Conservation (phyloP, 2,888 invertebrate species). For the Netelia fuscicornis region DNA sequence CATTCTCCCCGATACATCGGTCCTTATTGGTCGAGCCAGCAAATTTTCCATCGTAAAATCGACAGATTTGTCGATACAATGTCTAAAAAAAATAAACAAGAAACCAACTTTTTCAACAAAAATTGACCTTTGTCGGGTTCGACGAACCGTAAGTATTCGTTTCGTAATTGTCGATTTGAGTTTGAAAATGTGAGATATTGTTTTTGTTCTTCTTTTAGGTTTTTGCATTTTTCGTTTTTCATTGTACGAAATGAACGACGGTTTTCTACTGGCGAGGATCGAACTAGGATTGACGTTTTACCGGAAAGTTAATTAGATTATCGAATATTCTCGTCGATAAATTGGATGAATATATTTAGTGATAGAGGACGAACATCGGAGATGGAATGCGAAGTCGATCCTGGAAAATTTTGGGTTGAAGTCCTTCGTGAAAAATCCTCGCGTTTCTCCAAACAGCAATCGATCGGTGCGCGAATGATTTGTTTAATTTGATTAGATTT, state of each 20-base stretch:
- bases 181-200: too few relatives aligned
- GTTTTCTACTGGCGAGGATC: too few relatives aligned
- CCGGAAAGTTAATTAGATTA: conserved; percentile 56
- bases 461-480: not conserved
- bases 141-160: too few relatives aligned
- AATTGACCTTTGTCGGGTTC: too few relatives aligned
- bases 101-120: too few relatives aligned
- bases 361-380: not conserved
- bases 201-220: too few relatives aligned
- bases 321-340: conserved; percentile 49
- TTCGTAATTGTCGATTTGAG: too few relatives aligned
- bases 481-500: too few relatives aligned
- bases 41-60: not conserved
- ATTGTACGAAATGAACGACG: not conserved
- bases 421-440: not conserved
- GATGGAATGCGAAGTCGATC: not conserved
- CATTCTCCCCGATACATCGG: too few relatives aligned
- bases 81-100: too few relatives aligned
- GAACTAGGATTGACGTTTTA: conserved; percentile 53
- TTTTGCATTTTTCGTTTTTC: too few relatives aligned
- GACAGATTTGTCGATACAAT: not conserved
- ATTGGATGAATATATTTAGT: conserved; percentile 19
- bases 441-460: not conserved
- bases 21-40: too few relatives aligned
- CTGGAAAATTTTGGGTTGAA: not conserved